These are phyloP conservation scores for Thera obeliscata DNA, from an alignment of 2,888 invertebrate species.

Conservation along the genomic window DNA sequence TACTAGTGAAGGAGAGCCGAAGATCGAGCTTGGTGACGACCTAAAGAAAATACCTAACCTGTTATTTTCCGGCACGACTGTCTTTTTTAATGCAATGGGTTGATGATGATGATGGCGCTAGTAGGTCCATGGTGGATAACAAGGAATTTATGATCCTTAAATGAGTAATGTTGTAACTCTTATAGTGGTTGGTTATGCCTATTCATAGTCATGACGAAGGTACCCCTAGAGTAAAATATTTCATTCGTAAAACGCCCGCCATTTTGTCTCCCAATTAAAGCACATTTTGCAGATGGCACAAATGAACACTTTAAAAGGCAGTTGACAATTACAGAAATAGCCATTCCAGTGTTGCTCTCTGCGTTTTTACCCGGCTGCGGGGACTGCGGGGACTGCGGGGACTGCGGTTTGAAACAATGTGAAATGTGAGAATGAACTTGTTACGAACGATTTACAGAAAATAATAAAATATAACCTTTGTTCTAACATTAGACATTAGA, in stretches of 20 bases:
- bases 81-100: too few relatives aligned
- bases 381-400: background rate
- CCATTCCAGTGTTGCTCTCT: slow-evolving; percentile 15
- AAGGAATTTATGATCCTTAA: background rate
- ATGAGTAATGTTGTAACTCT: background rate
- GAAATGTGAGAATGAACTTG: background rate
- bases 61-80: too few relatives aligned
- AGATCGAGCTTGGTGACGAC: too few relatives aligned
- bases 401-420: background rate
- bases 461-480: background rate
- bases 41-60: too few relatives aligned
- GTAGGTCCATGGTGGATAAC: too few relatives aligned
- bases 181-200: background rate
- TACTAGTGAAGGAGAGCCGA: too few relatives aligned
- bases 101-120: too few relatives aligned
- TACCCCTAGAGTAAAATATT: slow-evolving; percentile 8
- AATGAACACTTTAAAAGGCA: slow-evolving; percentile 24
- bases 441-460: background rate
- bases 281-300: slow-evolving; percentile 26
- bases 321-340: slow-evolving; percentile 29
- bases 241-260: slow-evolving; percentile 6
- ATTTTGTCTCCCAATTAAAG: slow-evolving; percentile 22
- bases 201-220: slow-evolving; percentile 8
- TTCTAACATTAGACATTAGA: too few relatives aligned
- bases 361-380: slow-evolving; percentile 7